These are phyloP conservation scores for Diachasma alloeum DNA, from an alignment of 1,140 invertebrate species.

Conservation along the genomic window DNA sequence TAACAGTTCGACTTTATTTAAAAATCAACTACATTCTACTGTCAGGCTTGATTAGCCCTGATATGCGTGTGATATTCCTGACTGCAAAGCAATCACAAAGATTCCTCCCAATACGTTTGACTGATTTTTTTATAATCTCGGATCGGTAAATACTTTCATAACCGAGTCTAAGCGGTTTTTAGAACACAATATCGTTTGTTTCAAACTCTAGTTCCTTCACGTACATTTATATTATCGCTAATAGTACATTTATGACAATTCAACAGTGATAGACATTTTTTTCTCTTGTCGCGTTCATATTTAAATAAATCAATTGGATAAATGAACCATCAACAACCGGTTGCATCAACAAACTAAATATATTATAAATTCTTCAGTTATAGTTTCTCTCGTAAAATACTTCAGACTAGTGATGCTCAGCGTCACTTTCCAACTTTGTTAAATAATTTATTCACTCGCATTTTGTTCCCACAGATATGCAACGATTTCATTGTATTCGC, in stretches of 20 bases:
- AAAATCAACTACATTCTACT: background rate
- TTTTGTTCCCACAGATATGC: background rate
- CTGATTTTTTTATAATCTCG: background rate
- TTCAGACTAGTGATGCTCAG: background rate
- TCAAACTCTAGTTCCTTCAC: background rate
- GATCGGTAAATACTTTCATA: background rate
- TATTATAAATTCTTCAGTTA: background rate
- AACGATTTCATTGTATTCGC: background rate
- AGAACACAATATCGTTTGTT: background rate
- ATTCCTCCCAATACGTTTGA: constrained; percentile 39
- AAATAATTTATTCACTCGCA: background rate
- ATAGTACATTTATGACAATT: background rate
- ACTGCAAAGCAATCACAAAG: constrained; percentile 55
- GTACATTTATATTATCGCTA: background rate
- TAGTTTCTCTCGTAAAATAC: background rate
- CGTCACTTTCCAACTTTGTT: background rate
- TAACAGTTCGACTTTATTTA: background rate
- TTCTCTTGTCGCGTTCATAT: background rate
- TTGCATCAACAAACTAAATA: background rate
- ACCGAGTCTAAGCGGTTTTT: constrained; percentile 17
- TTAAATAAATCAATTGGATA: background rate
- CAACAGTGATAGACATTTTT: background rate
- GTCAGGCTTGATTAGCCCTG: constrained; percentile 35
- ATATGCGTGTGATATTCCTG: constrained; percentile 61
- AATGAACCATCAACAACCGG: background rate